Conservation (phyloP, 1,140 invertebrate species). For the Lucilia cuprina region DNA sequence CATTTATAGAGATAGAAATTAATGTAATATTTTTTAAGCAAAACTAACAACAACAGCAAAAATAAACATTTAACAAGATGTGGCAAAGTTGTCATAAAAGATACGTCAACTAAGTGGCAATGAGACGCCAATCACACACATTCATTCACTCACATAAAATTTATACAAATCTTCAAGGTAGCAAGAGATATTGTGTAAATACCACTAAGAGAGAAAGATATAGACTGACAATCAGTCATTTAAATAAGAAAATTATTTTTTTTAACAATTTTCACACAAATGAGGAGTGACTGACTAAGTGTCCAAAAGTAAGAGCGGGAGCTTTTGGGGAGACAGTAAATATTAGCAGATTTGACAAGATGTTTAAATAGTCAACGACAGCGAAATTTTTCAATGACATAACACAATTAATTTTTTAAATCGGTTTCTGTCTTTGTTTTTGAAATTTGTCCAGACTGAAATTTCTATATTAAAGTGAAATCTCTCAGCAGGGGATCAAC, state of each 20-base stretch:
- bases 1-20: too few species aligned
- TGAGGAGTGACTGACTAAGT: background rate
- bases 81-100: conserved; percentile 30
- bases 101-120: conserved; percentile 24
- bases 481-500: too few species aligned
- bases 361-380: too few species aligned
- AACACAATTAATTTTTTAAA: too few species aligned
- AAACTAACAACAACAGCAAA: background rate
- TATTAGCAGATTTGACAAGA: background rate
- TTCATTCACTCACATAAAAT: background rate
- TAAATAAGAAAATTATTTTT: background rate
- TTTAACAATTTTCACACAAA: background rate
- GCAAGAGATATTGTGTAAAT: background rate
- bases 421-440: too few species aligned
- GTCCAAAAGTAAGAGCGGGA: too few species aligned
- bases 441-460: too few species aligned
- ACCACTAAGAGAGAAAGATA: background rate
- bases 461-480: too few species aligned
- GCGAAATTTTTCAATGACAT: too few species aligned
- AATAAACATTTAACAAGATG: conserved; percentile 22
- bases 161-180: background rate
- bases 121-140: conserved; percentile 3
- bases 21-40: background rate
- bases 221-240: background rate
- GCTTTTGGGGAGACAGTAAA: background rate